phyloP scores from a whole-genome alignment of 1,140 invertebrate genomes.

The Dysdera silvatica region DNA sequence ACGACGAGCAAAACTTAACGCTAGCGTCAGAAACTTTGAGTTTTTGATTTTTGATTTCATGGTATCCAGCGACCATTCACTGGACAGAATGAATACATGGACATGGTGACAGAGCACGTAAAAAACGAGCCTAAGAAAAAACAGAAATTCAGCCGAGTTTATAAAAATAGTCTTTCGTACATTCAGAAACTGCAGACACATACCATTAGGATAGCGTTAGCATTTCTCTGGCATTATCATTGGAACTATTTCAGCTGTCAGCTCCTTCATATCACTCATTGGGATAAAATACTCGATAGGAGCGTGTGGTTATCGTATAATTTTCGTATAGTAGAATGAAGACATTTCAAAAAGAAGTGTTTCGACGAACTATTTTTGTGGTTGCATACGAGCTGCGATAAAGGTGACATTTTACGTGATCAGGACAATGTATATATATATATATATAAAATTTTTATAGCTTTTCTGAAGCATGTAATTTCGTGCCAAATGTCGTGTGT shows the following conservation, averaged over 20 bases:
- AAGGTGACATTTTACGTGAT: background rate
- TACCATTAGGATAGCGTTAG: background rate
- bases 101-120: constrained; percentile 25
- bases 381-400: background rate
- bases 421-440: background rate
- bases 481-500: no score
- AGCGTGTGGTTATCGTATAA: background rate
- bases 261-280: no score
- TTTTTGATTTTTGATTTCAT: constrained; percentile 30
- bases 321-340: background rate
- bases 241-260: background rate
- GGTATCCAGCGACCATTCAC: constrained; percentile 13
- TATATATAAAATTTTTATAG: no score
- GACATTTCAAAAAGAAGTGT: background rate
- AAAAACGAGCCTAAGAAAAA: constrained; percentile 30
- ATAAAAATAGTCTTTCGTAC: constrained; percentile 31
- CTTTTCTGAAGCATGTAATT: no score
- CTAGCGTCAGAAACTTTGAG: constrained; percentile 26
- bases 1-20: constrained; percentile 27
- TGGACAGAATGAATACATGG: constrained; percentile 21
- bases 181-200: constrained; percentile 5
- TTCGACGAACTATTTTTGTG: background rate
- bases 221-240: background rate
- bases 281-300: no score
- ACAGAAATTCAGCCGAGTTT: constrained; percentile 28